Conservation (phyloP, 2,797 vertebrate species). For the Craterocephalus amniculus region DNA sequence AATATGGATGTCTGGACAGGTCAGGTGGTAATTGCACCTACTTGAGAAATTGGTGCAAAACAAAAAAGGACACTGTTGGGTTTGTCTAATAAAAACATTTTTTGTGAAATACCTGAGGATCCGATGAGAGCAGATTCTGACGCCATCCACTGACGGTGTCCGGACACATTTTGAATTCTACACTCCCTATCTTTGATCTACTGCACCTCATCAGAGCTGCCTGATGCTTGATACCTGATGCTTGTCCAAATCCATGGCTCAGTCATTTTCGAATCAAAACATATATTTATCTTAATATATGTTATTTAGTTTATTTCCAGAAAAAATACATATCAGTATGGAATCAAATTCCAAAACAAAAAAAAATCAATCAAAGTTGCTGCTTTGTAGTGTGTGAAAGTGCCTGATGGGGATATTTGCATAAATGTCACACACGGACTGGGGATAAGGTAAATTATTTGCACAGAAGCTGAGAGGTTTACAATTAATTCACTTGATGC, state of each 20-base stretch:
- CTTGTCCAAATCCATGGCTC: constrained; percentile 30
- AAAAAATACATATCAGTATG: not conserved
- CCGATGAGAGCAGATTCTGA: constrained; percentile 15
- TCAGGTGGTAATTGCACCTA: constrained; percentile 27
- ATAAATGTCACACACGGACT: not conserved
- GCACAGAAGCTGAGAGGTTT: constrained; percentile 23
- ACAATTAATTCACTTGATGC: constrained; percentile 29
- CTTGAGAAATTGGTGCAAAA: constrained; percentile 12
- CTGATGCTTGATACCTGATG: constrained; percentile 9
- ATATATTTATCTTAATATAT: not conserved
- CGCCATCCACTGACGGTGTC: constrained; percentile 11
- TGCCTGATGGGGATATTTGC: constrained; percentile 13
- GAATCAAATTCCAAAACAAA: not conserved
- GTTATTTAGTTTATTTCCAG: constrained; percentile 9
- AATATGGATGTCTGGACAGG: constrained; percentile 13
- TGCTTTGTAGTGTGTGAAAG: constrained; percentile 2
- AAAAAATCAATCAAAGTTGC: not conserved
- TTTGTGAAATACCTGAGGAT: constrained; percentile 23
- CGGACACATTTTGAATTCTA: constrained; percentile 30
- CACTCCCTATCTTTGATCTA: constrained; percentile 35
- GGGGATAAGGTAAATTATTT: constrained; percentile 7
- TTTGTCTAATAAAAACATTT: constrained; percentile 19
- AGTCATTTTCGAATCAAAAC: not conserved
- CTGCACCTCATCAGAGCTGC: constrained; percentile 20
- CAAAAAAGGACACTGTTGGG: constrained; percentile 20